A percentile compares a stretch with the other conserved stretches of the same genome.
phyloP scores from a whole-genome alignment of 2,888 invertebrate species.

The Prosopocoilus inquinatus region DNA sequence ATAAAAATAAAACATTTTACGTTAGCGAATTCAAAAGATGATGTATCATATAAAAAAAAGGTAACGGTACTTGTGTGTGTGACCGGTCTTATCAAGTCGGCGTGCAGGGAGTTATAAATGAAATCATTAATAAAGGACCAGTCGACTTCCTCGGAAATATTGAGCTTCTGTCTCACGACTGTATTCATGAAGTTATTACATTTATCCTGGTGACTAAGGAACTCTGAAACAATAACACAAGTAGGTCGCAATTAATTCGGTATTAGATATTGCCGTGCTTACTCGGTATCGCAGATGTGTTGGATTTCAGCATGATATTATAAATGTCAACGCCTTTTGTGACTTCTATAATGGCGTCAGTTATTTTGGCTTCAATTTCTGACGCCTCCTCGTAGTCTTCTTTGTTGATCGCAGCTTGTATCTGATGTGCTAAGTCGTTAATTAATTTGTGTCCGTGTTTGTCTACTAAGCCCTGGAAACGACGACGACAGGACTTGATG shows the following conservation, averaged over 20 bases:
- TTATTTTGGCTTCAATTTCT: constrained; percentile 58
- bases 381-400: constrained; percentile 63
- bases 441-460: constrained; percentile 36
- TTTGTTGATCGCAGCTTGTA: constrained; percentile 33
- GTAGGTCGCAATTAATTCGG: constrained; percentile 5
- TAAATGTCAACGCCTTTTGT: constrained; percentile 76
- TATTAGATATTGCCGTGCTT: constrained; percentile 12
- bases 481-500: too few relatives aligned
- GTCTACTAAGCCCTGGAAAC: constrained; percentile 36
- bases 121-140: constrained; percentile 64
- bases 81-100: constrained; percentile 79
- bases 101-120: constrained; percentile 61
- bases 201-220: constrained; percentile 33
- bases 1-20: background rate
- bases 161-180: constrained; percentile 63
- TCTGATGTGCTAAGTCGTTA: constrained; percentile 36
- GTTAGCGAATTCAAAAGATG: background rate
- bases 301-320: constrained; percentile 64
- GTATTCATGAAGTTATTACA: constrained; percentile 66
- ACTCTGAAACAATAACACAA: constrained; percentile 25
- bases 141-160: constrained; percentile 61
- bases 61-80: constrained; percentile 41
- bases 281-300: constrained; percentile 31
- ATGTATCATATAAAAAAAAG: background rate
- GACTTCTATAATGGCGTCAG: constrained; percentile 56